These are phyloP conservation scores for Ectemnius cavifrons DNA, from an alignment of 2,888 invertebrate species.

Conservation along the genomic window DNA sequence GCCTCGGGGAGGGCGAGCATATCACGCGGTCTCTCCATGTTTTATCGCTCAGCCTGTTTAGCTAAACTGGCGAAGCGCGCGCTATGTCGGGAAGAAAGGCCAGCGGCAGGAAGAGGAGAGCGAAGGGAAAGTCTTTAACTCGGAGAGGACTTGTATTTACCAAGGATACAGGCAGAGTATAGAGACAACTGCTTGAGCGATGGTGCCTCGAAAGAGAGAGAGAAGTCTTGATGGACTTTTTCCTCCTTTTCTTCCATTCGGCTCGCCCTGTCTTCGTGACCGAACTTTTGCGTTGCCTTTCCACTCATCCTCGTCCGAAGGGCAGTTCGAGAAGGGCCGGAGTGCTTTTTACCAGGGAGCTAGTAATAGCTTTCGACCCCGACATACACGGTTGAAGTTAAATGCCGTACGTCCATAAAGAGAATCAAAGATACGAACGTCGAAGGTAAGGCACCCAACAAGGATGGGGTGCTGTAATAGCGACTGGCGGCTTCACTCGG, in stretches of 20 bases:
- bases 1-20: background rate
- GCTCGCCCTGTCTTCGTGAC: slow-evolving; percentile 1
- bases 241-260: slow-evolving; percentile 22
- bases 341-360: slow-evolving; percentile 38
- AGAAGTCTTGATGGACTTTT: slow-evolving; percentile 44
- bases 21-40: slow-evolving; percentile 22
- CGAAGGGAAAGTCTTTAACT: no score
- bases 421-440: slow-evolving; percentile 58
- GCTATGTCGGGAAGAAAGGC: no score
- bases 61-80: background rate
- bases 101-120: no score
- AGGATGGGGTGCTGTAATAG: slow-evolving; percentile 32
- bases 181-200: slow-evolving; percentile 34
- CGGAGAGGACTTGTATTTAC: slow-evolving; percentile 15
- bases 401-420: slow-evolving; percentile 54
- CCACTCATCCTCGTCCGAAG: background rate
- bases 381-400: slow-evolving; percentile 56
- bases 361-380: slow-evolving; percentile 58
- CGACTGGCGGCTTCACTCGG: slow-evolving; percentile 10
- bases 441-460: slow-evolving; percentile 13
- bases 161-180: slow-evolving; percentile 11
- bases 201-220: slow-evolving; percentile 29
- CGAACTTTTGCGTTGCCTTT: background rate
- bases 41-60: slow-evolving; percentile 8
- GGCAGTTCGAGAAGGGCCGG: background rate